Evolutionary conservation across 2,113 vertebrate genomes (phyloP).

Genomic region (Chaetodon auriga): DNA sequence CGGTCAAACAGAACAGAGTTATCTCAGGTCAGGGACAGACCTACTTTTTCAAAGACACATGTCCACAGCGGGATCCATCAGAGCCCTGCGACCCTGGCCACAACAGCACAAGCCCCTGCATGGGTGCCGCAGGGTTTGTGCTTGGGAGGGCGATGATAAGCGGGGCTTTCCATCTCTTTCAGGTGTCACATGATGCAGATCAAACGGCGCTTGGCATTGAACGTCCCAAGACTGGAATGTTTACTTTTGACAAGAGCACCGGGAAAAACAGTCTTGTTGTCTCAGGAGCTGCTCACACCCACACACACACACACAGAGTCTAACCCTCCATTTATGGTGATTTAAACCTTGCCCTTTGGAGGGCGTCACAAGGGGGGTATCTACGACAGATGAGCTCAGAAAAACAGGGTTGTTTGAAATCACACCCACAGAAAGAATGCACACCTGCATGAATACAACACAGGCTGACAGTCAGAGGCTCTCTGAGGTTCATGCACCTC

Average conservation of each 20-base stretch:
- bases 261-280: constrained; percentile 66
- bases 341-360: constrained; percentile 58
- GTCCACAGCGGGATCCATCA: constrained; percentile 18
- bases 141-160: constrained; percentile 46
- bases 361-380: constrained; percentile 25
- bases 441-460: constrained; percentile 58
- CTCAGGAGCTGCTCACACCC: constrained; percentile 37
- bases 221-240: constrained; percentile 76
- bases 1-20: constrained; percentile 53
- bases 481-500: constrained; percentile 6
- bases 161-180: constrained; percentile 45
- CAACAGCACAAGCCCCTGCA: constrained; percentile 20
- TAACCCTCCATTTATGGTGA: constrained; percentile 45
- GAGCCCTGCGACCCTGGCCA: neutral
- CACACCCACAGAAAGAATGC: constrained; percentile 71
- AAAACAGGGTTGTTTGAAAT: constrained; percentile 72
- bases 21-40: constrained; percentile 70
- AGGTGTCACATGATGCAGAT: constrained; percentile 76
- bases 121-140: constrained; percentile 30
- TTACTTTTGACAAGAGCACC: constrained; percentile 70
- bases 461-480: constrained; percentile 26
- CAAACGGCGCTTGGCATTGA: constrained; percentile 73
- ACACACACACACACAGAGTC: constrained; percentile 28
- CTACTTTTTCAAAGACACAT: constrained; percentile 62
- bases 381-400: constrained; percentile 50